Evolutionary conservation across 2,797 vertebrate species (phyloP).

Genomic region (Sebastes umbrosus): DNA sequence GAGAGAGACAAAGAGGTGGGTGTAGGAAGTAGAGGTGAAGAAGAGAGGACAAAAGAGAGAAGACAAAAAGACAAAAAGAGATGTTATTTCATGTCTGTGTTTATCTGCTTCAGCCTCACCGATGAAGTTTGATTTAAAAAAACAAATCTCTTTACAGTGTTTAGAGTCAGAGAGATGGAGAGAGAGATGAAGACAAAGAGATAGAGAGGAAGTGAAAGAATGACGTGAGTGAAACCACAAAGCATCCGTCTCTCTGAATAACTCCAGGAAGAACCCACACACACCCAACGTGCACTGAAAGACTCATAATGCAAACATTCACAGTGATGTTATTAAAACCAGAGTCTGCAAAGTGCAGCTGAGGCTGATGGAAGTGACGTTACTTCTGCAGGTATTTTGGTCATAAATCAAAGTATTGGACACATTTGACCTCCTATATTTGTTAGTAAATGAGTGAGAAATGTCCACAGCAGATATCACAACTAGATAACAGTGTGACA

Average conservation of each 20-base stretch:
- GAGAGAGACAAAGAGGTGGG: slow-evolving; percentile 16
- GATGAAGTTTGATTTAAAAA: background rate
- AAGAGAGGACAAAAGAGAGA: background rate
- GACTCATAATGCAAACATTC: background rate
- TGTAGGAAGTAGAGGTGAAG: slow-evolving; percentile 34
- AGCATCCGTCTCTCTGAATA: slow-evolving; percentile 36
- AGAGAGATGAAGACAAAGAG: slow-evolving; percentile 26
- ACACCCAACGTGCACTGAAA: background rate
- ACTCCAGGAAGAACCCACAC: slow-evolving; percentile 24
- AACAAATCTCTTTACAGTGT: background rate
- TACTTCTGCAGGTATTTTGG: background rate
- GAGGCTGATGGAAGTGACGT: background rate
- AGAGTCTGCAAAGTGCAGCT: background rate
- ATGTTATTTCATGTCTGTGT: background rate
- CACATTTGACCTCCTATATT: too few species aligned
- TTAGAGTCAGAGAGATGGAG: background rate
- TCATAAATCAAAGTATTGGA: background rate
- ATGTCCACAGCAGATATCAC: too few species aligned
- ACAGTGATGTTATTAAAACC: too few species aligned
- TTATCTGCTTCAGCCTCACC: background rate
- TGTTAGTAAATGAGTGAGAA: too few species aligned
- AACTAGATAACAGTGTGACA: too few species aligned
- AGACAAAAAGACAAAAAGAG: background rate
- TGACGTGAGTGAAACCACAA: slow-evolving; percentile 68
- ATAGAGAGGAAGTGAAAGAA: slow-evolving; percentile 56